Percentiles rank a stretch among this genome's conserved stretches.
phyloP scores from a whole-genome alignment of 1,140 invertebrate genomes.

The Homalodisca vitripennis region DNA sequence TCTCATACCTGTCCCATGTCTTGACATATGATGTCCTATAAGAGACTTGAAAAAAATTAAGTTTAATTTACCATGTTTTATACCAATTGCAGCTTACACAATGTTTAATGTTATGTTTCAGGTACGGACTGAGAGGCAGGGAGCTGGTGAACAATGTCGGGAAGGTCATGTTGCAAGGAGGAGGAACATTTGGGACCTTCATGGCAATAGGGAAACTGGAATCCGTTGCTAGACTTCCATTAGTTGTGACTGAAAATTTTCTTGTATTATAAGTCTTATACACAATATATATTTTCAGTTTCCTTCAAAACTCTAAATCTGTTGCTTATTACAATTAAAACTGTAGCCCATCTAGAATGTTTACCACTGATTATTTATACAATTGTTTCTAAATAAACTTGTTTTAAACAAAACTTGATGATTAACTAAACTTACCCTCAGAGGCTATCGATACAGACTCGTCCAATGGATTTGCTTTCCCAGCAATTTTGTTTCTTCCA shows the following conservation, averaged over 20 bases:
- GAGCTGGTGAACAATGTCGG: slow-evolving; percentile 91
- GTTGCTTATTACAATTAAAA: slow-evolving; percentile 21
- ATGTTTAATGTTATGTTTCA: too few relatives aligned
- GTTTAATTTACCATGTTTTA: too few relatives aligned
- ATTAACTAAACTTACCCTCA: slow-evolving; percentile 62
- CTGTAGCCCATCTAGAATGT: neutral
- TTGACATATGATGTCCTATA: too few relatives aligned
- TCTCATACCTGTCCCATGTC: too few relatives aligned
- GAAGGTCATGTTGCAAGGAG: slow-evolving; percentile 95
- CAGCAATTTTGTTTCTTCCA: slow-evolving; percentile 54
- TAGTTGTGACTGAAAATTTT: slow-evolving; percentile 30
- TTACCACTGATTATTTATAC: too few relatives aligned
- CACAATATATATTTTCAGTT: slow-evolving; percentile 19
- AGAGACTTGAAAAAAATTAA: too few relatives aligned
- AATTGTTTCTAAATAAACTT: slow-evolving; percentile 9
- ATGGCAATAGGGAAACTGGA: slow-evolving; percentile 88
- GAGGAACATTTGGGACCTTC: slow-evolving; percentile 96
- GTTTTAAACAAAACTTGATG: slow-evolving; percentile 1
- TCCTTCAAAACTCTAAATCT: slow-evolving; percentile 27
- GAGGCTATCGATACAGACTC: slow-evolving; percentile 65
- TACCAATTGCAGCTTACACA: too few relatives aligned
- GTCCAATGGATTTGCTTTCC: slow-evolving; percentile 81
- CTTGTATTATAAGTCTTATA: neutral
- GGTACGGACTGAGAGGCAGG: slow-evolving; percentile 85
- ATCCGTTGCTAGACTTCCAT: slow-evolving; percentile 67